phyloP scores from a whole-genome alignment of 2,888 invertebrate genomes.

The Hoplodrina blanda region DNA sequence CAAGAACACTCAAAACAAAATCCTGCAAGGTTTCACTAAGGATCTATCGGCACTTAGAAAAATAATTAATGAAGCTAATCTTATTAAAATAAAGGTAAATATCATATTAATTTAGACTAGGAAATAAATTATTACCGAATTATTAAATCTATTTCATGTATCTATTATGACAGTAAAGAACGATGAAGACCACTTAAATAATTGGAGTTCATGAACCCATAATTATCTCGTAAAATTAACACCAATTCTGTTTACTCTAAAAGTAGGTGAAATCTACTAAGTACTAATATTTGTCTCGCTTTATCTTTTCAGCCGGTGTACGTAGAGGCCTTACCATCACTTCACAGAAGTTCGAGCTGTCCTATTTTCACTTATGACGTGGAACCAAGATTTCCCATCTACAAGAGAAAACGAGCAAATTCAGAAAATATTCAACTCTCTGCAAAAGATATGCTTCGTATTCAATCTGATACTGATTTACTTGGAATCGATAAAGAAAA shows the following conservation, averaged over 20 bases:
- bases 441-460: constrained; percentile 90
- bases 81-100: constrained; percentile 94
- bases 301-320: constrained; percentile 93
- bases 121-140: no score
- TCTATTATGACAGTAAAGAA: no score
- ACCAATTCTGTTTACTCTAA: constrained; percentile 13
- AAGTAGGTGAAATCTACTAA: constrained; percentile 32
- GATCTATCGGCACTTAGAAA: constrained; percentile 94
- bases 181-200: neutral
- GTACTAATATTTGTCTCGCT: constrained; percentile 25
- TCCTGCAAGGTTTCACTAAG: constrained; percentile 94
- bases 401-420: constrained; percentile 91
- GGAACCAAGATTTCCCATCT: constrained; percentile 85
- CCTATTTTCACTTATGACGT: constrained; percentile 93
- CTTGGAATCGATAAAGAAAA: constrained; percentile 94
- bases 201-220: constrained; percentile 11
- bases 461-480: constrained; percentile 95
- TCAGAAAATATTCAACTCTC: constrained; percentile 91
- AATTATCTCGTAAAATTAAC: constrained; percentile 18
- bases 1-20: constrained; percentile 94
- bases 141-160: no score
- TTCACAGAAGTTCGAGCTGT: constrained; percentile 92
- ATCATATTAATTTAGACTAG: neutral
- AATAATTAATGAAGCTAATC: constrained; percentile 95
- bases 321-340: constrained; percentile 89